These are phyloP conservation scores for Hemichromis elongatus DNA, from an alignment of 2,113 vertebrate genomes.

Conservation along the genomic window DNA sequence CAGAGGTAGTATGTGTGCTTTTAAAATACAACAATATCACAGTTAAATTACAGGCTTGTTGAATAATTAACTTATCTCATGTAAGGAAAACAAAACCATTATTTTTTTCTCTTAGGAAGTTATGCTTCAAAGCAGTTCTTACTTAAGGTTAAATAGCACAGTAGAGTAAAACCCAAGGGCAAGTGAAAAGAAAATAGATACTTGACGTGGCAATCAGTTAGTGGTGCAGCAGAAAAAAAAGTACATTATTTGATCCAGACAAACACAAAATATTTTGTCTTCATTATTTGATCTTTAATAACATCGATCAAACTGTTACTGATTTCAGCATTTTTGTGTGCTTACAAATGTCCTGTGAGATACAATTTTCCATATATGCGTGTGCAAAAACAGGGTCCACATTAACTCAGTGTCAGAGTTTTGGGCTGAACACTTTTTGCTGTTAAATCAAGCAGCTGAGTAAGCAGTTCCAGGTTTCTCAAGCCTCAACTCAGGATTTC, in stretches of 20 bases:
- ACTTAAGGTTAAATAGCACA: neutral
- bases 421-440: conserved; percentile 2
- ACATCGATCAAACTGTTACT: neutral
- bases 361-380: neutral
- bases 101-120: neutral
- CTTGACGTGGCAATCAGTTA: neutral
- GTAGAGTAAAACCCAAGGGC: neutral
- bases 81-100: neutral
- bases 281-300: neutral
- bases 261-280: neutral
- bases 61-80: neutral
- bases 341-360: neutral
- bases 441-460: conserved; percentile 6
- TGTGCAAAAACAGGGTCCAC: neutral
- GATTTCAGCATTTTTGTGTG: neutral
- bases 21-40: neutral
- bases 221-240: neutral
- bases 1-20: neutral
- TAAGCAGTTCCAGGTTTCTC: conserved; percentile 3
- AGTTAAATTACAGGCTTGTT: neutral
- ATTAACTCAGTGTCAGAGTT: neutral
- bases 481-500: neutral
- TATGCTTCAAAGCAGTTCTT: neutral
- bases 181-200: neutral
- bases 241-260: neutral